A percentile compares a stretch with the other conserved stretches of the same genome.
Conservation (phyloP, 1,140 invertebrate species). For the Drosophila lowei region DNA sequence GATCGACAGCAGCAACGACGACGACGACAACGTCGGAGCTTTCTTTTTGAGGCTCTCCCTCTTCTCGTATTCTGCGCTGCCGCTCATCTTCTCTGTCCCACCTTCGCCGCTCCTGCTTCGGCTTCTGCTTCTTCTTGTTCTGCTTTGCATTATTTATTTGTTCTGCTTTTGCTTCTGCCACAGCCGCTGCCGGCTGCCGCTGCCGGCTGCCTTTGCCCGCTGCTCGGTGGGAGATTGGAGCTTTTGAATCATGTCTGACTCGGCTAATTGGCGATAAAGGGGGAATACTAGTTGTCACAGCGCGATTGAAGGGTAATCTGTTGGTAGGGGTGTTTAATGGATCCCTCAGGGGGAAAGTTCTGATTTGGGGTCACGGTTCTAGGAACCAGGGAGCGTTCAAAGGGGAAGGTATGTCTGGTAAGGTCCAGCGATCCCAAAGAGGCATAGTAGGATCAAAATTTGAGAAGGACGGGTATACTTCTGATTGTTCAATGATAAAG, state of each 20-base stretch:
- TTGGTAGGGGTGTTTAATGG: not conserved
- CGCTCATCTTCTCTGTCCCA: conserved; percentile 22
- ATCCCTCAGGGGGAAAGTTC: not conserved
- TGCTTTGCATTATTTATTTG: conserved; percentile 28
- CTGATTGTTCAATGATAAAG: too few species aligned
- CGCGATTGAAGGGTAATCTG: not conserved
- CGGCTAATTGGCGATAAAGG: conserved; percentile 31
- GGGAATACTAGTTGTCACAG: too few species aligned
- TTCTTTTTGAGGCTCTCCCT: conserved; percentile 51
- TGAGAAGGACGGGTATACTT: too few species aligned
- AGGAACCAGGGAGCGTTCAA: too few species aligned
- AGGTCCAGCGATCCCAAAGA: too few species aligned
- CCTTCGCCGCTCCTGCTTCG: conserved; percentile 24
- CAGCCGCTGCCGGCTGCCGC: conserved; percentile 1
- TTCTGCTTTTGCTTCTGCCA: conserved; percentile 23
- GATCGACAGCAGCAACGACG: conserved; percentile 29
- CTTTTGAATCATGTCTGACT: conserved; percentile 23
- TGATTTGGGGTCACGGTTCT: too few species aligned
- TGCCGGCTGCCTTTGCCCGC: not conserved
- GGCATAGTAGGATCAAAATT: too few species aligned
- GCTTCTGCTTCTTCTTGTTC: conserved; percentile 23
- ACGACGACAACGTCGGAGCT: conserved; percentile 30
- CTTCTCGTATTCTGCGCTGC: conserved; percentile 13
- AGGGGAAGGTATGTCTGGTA: too few species aligned
- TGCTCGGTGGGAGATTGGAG: conserved; percentile 1